Evolutionary conservation across 2,888 invertebrate genomes (phyloP).

Genomic region (Caenorhabditis zanzibari): DNA sequence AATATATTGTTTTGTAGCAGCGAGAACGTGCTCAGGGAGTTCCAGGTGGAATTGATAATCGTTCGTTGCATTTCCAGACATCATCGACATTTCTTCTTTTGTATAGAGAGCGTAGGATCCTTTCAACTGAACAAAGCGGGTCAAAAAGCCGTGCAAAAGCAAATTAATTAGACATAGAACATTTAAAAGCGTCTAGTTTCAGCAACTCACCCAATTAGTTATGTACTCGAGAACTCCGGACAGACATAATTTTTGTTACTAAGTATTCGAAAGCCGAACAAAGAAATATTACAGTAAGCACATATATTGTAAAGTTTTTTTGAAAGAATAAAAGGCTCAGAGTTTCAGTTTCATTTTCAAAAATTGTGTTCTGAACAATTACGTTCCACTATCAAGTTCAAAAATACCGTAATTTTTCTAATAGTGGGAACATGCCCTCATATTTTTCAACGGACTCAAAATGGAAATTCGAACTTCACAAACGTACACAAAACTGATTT

Average conservation of each 20-base stretch:
- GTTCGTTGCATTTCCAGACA: constrained; percentile 43
- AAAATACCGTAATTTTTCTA: too few relatives aligned
- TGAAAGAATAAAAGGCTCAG: background rate
- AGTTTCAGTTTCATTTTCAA: too few relatives aligned
- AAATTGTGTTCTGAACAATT: too few relatives aligned
- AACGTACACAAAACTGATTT: too few relatives aligned
- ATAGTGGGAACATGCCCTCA: too few relatives aligned
- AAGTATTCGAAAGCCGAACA: background rate
- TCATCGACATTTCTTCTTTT: constrained; percentile 63
- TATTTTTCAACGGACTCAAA: too few relatives aligned
- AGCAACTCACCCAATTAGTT: constrained; percentile 22
- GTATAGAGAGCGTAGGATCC: constrained; percentile 61
- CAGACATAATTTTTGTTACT: background rate
- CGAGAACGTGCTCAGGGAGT: constrained; percentile 73
- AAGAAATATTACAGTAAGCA: constrained; percentile 3
- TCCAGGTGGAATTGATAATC: constrained; percentile 56
- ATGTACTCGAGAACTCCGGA: background rate
- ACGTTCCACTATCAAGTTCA: too few relatives aligned
- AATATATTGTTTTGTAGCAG: constrained; percentile 73
- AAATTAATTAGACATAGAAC: constrained; percentile 12
- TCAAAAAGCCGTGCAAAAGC: constrained; percentile 47
- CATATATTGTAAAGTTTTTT: background rate
- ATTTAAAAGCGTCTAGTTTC: constrained; percentile 4
- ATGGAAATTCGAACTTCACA: too few relatives aligned
- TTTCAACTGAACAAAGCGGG: constrained; percentile 58